Base-by-base conservation (phyloP, 2,888 invertebrate species). In the Pristionchus fissidentatus region DNA sequence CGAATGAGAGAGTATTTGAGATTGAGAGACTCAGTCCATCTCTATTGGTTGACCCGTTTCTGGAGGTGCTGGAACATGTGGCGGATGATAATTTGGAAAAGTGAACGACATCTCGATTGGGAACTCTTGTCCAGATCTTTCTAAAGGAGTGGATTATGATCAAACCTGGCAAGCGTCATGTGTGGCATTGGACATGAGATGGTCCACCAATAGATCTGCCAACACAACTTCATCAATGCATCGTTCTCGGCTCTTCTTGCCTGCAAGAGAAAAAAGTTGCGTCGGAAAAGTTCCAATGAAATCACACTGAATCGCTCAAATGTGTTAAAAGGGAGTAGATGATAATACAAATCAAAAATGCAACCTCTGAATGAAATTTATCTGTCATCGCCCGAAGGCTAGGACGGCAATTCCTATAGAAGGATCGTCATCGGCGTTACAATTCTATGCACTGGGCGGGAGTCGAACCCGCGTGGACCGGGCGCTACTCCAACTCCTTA, bases 81-180 rank as follows among this genome's bases (percentile, higher is more conserved):
- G 49, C 19, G 49, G 49, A 49, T 8, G 8, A 49, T 49, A 49
- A 49, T 49, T 49, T 13, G 19, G 10, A 19, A 49, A 49, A 49
- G 19, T 49, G 49, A 13, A n/a, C n/a, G n/a, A n/a, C n/a, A n/a
- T n/a, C n/a, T n/a, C n/a, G n/a, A n/a, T n/a, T n/a, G n/a, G n/a
- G n/a, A n/a, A n/a, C n/a, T n/a, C n/a, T n/a, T n/a, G n/a, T n/a
- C n/a, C n/a, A n/a, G n/a, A n/a, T n/a, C n/a, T n/a, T n/a, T n/a
- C n/a, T n/a, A n/a, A n/a, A n/a, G n/a, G n/a, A n/a, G n/a, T n/a
- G n/a, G n/a, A n/a, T n/a, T n/a, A n/a, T n/a, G n/a, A 35, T 38
- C 35, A n/a, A 38, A 87, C 86, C 66, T 88, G 86, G 83, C 88
- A 89, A n/a, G 85, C 85, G 78, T 89, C 87, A 78, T 85, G 85